phyloP scores from a whole-genome alignment of 35 echinoderm and acorn worm genomes.

The Acanthaster planci region DNA sequence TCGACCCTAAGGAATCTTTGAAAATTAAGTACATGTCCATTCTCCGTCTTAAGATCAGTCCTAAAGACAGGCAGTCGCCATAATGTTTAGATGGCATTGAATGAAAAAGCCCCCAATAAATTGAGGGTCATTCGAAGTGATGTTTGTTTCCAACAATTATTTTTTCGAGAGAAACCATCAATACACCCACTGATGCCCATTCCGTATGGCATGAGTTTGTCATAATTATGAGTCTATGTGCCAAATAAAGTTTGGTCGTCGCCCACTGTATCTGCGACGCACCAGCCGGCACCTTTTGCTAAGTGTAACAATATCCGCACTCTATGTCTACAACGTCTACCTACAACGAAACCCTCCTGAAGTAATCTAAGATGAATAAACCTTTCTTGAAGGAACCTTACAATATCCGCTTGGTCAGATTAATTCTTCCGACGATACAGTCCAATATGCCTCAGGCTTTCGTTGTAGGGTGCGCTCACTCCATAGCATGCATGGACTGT shows the following conservation, averaged over 20 bases:
- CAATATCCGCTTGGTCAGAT: not conserved
- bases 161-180: conserved; percentile 5
- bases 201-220: conserved; percentile 34
- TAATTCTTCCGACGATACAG: not conserved
- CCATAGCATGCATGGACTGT: not conserved
- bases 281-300: not conserved
- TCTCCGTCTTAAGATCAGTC: no score
- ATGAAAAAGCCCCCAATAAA: conserved; percentile 18
- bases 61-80: conserved; percentile 7
- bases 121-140: conserved; percentile 27
- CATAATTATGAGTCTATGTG: conserved; percentile 32
- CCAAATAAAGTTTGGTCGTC: conserved; percentile 39
- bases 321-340: not conserved
- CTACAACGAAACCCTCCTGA: conserved; percentile 11
- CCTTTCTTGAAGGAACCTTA: conserved; percentile 18
- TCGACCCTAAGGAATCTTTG: not conserved
- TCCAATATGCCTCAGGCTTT: not conserved
- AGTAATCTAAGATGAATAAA: conserved; percentile 24
- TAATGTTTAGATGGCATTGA: not conserved
- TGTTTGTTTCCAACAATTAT: no score
- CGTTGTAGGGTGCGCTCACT: conserved; percentile 6
- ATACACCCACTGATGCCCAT: not conserved
- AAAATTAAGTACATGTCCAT: no score
- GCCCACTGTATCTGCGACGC: not conserved
- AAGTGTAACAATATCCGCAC: conserved; percentile 6